Evolutionary conservation across 2,797 vertebrate genomes (phyloP), one percentile per base, ranked within the genome.

Genomic region (Rachycentron canadum): DNA sequence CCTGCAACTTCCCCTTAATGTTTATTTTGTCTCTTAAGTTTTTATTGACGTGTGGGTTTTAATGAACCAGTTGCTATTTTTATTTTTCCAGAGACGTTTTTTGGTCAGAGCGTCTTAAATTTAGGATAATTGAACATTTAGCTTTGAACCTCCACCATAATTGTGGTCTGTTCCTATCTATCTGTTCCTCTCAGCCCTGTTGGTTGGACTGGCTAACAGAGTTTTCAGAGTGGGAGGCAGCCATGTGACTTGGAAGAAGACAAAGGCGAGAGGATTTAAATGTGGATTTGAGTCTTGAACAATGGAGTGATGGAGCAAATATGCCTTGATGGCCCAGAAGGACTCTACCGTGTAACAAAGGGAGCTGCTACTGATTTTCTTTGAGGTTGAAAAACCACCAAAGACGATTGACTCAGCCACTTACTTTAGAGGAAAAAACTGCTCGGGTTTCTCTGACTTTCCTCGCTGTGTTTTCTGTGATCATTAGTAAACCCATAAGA

Each of bases 281-380:
- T 82, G 69, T 81, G 84, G 72, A 88, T 92, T 86, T 87, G 75
- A 87, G 74, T 86, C 45, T 78, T 75, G 65, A 87, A 88, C 82
- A 89, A 82, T 87, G 69, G 64, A 79, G 69, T 78, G 78, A 85
- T 89, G 82, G 49, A 79, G 86, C 69, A 91, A 88, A 88, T 82
- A 86, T 87, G 83, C 61, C 78, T 83, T 82, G 78, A 78, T 86
- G 80, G 80, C 82, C 86, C 80, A 83, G 70, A 67, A 75, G 69
- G 61, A 69, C 62, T 73, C 41, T 23, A 67, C 60, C 57, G 7
- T 61, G 32, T 23, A 66, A 88, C 81, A 86, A 86, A 82, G 73
- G 61, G 45, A 65, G 64, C 64, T 49, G 74, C 78, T 76, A 30
- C 76, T 66, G 67, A 70, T 82, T 61, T 66, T 69, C 45, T 78